Conservation (phyloP, 2,113 vertebrate species). For the Heterochromis multidens region DNA sequence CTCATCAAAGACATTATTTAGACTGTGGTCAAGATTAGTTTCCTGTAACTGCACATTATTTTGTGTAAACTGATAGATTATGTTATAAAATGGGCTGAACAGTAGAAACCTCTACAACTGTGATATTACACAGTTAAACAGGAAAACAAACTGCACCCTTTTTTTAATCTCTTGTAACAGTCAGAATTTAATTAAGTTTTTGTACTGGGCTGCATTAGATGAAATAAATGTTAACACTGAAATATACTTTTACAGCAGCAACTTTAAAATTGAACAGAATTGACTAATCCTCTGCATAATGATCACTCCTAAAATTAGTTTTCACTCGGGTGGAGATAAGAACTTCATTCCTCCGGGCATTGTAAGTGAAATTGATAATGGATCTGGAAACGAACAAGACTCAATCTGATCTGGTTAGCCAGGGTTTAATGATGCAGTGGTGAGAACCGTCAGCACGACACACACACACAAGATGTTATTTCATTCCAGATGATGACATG, state of each 20-base stretch:
- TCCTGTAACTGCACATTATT: not conserved
- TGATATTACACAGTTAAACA: not conserved
- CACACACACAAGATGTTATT: not conserved
- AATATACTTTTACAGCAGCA: not conserved
- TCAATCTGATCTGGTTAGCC: slow-evolving; percentile 8
- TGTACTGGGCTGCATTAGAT: not conserved
- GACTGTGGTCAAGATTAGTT: not conserved
- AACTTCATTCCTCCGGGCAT: not conserved
- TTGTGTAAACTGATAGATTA: not conserved
- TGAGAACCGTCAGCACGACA: not conserved
- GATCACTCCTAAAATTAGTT: not conserved
- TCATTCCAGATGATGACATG: not conserved
- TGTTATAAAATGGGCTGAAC: not conserved
- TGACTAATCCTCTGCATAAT: not conserved
- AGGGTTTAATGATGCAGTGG: not conserved
- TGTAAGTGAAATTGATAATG: not conserved
- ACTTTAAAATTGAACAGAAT: not conserved
- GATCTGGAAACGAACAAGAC: not conserved
- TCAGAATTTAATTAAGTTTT: not conserved
- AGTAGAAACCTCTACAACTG: not conserved
- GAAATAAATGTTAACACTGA: not conserved
- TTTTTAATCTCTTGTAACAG: not conserved
- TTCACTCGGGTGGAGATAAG: not conserved
- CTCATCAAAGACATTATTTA: not conserved
- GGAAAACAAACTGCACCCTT: not conserved